These are phyloP conservation scores for Athalia circularis DNA, from an alignment of 2,888 invertebrate species.

Conservation along the genomic window DNA sequence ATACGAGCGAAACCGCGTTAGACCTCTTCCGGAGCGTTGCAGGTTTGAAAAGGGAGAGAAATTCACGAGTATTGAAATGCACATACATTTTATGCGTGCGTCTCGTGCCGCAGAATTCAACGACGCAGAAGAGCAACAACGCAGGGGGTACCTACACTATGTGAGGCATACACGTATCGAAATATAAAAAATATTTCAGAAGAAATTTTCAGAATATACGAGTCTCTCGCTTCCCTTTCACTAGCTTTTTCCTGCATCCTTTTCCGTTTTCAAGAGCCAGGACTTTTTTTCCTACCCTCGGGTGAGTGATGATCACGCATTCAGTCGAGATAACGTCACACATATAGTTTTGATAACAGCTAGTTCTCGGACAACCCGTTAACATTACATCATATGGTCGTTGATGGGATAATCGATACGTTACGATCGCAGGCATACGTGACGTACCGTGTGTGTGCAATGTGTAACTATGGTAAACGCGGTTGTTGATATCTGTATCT, in stretches of 20 bases:
- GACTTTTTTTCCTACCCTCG: constrained; percentile 9
- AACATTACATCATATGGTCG: constrained; percentile 24
- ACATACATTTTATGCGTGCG: constrained; percentile 7
- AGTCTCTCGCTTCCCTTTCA: background rate
- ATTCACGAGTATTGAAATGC: constrained; percentile 26
- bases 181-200: no score
- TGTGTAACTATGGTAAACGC: background rate
- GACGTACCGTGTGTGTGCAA: background rate
- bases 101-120: constrained; percentile 4
- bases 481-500: no score
- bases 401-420: constrained; percentile 40
- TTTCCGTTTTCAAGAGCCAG: background rate
- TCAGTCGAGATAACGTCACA: constrained; percentile 23
- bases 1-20: constrained; percentile 38
- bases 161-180: background rate
- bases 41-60: background rate
- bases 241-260: background rate
- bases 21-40: background rate
- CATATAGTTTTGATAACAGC: background rate
- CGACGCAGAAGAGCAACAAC: constrained; percentile 11
- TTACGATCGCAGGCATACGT: constrained; percentile 12
- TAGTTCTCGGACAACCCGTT: constrained; percentile 40
- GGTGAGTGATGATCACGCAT: constrained; percentile 28
- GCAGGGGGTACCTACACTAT: background rate
- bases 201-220: background rate